A percentile compares a stretch with the other conserved stretches of the same genome.
Evolutionary conservation across 2,113 vertebrate species (phyloP).

Genomic region (Elephantulus edwardii): DNA sequence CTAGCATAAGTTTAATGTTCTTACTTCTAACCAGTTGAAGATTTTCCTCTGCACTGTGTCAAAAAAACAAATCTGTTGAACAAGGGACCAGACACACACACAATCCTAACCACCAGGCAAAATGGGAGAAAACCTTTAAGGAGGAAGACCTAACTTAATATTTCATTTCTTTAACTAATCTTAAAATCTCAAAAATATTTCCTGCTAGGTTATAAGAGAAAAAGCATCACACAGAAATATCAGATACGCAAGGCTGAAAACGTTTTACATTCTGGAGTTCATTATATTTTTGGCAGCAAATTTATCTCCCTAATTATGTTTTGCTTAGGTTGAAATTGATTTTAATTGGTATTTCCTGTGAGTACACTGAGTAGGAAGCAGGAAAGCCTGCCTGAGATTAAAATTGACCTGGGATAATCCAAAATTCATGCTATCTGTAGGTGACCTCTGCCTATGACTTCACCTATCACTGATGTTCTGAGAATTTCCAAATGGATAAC

Average conservation of each 20-base stretch:
- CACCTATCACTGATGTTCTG: background rate
- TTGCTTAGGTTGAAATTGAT: slow-evolving; percentile 75
- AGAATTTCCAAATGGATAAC: background rate
- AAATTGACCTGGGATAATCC: slow-evolving; percentile 65
- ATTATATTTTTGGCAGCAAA: slow-evolving; percentile 77
- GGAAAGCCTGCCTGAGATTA: slow-evolving; percentile 60
- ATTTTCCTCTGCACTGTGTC: background rate
- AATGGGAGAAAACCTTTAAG: background rate
- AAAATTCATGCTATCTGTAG: background rate
- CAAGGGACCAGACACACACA: background rate
- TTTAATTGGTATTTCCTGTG: slow-evolving; percentile 75
- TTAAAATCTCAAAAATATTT: slow-evolving; percentile 51
- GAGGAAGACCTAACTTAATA: slow-evolving; percentile 14
- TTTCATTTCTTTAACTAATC: slow-evolving; percentile 32
- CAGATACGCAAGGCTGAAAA: slow-evolving; percentile 57
- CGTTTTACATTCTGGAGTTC: slow-evolving; percentile 72
- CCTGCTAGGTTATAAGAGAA: slow-evolving; percentile 2
- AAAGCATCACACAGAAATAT: slow-evolving; percentile 39
- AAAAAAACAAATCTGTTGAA: slow-evolving; percentile 27
- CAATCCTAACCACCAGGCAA: background rate
- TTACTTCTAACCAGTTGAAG: background rate
- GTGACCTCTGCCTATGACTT: background rate
- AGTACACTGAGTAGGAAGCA: slow-evolving; percentile 58
- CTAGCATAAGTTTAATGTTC: background rate
- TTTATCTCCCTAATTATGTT: slow-evolving; percentile 77